A percentile compares a stretch with the other conserved stretches of the same genome.
Evolutionary conservation across 2,797 vertebrate genomes (phyloP).

Genomic region (Chaetophractus vellerosus): DNA sequence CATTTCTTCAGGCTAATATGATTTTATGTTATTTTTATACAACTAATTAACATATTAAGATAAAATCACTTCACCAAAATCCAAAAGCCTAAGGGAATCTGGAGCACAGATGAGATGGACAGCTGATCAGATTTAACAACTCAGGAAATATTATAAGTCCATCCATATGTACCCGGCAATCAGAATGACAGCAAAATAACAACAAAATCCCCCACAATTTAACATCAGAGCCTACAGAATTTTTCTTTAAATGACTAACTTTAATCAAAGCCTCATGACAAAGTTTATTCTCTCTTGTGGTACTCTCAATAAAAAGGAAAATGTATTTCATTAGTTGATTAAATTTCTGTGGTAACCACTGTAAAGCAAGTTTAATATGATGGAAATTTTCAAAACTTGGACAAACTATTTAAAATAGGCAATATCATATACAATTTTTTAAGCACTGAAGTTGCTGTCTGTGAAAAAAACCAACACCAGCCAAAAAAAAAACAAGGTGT

Average conservation of each 20-base stretch:
- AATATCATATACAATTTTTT: constrained; percentile 44
- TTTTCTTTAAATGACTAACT: constrained; percentile 63
- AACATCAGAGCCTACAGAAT: not conserved
- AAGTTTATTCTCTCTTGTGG: constrained; percentile 15
- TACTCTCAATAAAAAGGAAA: constrained; percentile 27
- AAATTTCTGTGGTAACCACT: not conserved
- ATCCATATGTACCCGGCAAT: constrained; percentile 52
- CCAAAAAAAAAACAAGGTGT: constrained; percentile 22
- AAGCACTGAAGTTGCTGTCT: not conserved
- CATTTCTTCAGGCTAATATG: constrained; percentile 41
- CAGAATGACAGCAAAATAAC: constrained; percentile 63
- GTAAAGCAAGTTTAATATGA: constrained; percentile 48
- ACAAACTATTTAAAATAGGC: constrained; percentile 57
- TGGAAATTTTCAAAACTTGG: constrained; percentile 33
- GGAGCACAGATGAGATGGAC: constrained; percentile 59
- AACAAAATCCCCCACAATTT: not conserved
- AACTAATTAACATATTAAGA: constrained; percentile 67
- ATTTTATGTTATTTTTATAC: constrained; percentile 61
- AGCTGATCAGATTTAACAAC: constrained; percentile 63
- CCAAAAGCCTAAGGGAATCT: constrained; percentile 50
- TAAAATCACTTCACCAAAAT: constrained; percentile 66
- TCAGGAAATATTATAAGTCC: constrained; percentile 69
- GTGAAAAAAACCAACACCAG: constrained; percentile 49
- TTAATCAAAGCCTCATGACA: constrained; percentile 41
- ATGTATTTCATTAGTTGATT: not conserved